These are phyloP conservation scores for Aporophyla lueneburgensis DNA, from an alignment of 2,888 invertebrate genomes.

Conservation along the genomic window DNA sequence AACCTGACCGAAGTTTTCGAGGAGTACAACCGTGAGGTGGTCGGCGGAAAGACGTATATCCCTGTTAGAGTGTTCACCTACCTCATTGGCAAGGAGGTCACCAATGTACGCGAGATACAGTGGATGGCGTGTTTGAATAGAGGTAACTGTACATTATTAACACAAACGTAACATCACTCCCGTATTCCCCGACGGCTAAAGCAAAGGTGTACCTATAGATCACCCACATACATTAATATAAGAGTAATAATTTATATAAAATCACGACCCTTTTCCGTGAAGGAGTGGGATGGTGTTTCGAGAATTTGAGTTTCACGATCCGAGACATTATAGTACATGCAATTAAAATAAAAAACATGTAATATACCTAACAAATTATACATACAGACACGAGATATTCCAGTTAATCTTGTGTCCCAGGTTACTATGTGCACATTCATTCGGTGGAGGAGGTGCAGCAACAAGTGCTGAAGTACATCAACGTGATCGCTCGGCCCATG, in stretches of 20 bases:
- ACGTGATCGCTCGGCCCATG: conserved; percentile 97
- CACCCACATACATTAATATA: neutral
- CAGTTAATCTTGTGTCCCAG: conserved; percentile 82
- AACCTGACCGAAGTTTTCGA: conserved; percentile 96
- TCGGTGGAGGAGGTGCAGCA: conserved; percentile 98
- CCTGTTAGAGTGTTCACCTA: conserved; percentile 98
- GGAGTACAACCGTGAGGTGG: conserved; percentile 93
- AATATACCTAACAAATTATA: no score
- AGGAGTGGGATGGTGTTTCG: neutral
- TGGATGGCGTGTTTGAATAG: conserved; percentile 99
- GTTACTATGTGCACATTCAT: conserved; percentile 98
- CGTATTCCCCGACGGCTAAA: neutral
- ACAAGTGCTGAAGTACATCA: conserved; percentile 98
- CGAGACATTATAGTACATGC: neutral
- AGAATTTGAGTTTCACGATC: neutral
- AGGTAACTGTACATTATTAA: conserved; percentile 87
- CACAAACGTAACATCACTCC: neutral
- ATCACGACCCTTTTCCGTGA: neutral
- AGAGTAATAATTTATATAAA: neutral
- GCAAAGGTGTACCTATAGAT: neutral
- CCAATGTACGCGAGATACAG: conserved; percentile 96
- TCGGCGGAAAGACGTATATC: conserved; percentile 91
- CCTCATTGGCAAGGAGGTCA: conserved; percentile 98
- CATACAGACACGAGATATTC: no score
- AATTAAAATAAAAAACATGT: neutral